Base-by-base conservation (phyloP, 2,113 vertebrate genomes). In the Dolichallabes microphthalmus region DNA sequence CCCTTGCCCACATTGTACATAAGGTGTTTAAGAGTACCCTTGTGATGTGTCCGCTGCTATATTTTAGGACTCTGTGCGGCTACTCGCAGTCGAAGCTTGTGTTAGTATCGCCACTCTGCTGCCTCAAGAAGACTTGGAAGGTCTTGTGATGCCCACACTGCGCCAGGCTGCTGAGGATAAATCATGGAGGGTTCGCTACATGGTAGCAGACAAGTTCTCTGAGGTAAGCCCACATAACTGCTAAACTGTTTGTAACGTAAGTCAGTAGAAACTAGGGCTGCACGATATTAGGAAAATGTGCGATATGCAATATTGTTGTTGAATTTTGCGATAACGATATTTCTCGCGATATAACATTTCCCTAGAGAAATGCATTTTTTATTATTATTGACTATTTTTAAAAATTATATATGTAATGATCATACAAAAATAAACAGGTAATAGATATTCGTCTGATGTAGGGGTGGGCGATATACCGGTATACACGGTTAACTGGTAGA, bases 161-260 rank as follows among this genome's bases (percentile, higher is more conserved):
- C 93, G 93, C n/a, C 95, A 97, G 91, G 96, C 96, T 5, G 94
- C 95, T 0, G 96, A 97, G 90, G 97, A 97, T 89, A 97, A 97
- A 88, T 97, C 97, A 77, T 97, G 97, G 97, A 94, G 97, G 90
- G 97, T 97, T 84, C 96, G 97, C 83, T 97, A 97, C 88, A 97
- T 97, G 96, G 97, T 97, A 39, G 97, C 97, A 30, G 97, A 97
- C 93, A 97, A 96, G 88, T 97, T 97, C 92, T 97, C 96, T 60
- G 97, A 97, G 94, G 97, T 97, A 91, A 22, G 55, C n/a, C 20
- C 22, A 81, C 45, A 25, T 35, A 60, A 81, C 14, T 25, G 63
- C 82, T 17, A 15, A 80, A 39, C 8, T 27, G 8, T 71, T 57
- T 66, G 55, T 12, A 14, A 53, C 27, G 4, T 50, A 32, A 39